Conservation (phyloP, 1,140 invertebrate species). For the Eriosoma lanigerum region DNA sequence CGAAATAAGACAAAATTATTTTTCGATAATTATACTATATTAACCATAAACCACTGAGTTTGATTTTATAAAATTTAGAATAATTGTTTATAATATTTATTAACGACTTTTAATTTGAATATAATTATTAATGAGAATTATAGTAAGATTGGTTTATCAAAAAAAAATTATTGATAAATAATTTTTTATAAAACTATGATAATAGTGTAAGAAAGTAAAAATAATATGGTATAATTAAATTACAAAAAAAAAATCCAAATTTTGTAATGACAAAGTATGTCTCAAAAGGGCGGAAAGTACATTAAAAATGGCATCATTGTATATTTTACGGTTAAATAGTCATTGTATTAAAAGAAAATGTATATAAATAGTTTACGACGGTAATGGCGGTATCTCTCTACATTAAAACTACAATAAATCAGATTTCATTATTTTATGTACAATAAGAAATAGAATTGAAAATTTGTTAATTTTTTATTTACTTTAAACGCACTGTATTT, state of each 20-base stretch:
- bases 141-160: neutral
- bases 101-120: too few relatives aligned
- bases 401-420: constrained; percentile 19
- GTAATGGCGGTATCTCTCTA: constrained; percentile 12
- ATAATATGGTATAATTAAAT: too few relatives aligned
- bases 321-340: constrained; percentile 3
- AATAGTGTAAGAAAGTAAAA: neutral
- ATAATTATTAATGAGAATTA: neutral
- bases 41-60: neutral
- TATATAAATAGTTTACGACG: constrained; percentile 15
- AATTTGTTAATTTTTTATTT: too few relatives aligned
- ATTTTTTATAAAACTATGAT: neutral
- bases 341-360: constrained; percentile 7
- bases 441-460: constrained; percentile 4
- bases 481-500: too few relatives aligned
- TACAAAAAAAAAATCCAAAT: neutral
- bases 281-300: constrained; percentile 1
- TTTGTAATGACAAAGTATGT: constrained; percentile 7
- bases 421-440: neutral
- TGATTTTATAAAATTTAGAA: neutral
- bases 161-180: neutral
- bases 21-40: too few relatives aligned
- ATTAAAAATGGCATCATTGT: constrained; percentile 13
- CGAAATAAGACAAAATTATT: too few relatives aligned
- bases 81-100: neutral